Conservation (phyloP, 2,888 invertebrate genomes). For the Noctua janthina region DNA sequence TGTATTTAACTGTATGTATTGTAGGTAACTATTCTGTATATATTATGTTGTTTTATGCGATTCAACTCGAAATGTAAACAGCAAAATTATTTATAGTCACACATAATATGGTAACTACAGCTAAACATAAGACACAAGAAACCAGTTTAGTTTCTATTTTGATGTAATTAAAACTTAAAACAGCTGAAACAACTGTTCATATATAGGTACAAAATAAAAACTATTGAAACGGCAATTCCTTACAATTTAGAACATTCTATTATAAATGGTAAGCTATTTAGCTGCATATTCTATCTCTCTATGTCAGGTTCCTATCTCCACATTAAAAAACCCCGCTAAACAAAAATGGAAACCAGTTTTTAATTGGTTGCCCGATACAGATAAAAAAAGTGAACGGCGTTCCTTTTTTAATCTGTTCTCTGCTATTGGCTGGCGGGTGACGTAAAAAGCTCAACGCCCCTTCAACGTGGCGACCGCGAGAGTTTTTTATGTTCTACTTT, state of each 20-base stretch:
- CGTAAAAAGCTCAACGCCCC: constrained; percentile 86
- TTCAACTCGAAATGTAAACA: neutral
- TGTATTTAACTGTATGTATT: neutral
- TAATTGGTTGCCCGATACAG: constrained; percentile 71
- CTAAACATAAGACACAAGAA: neutral
- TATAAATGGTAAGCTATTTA: no score
- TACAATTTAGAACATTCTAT: no score
- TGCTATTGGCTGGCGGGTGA: constrained; percentile 79
- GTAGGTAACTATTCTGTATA: no score
- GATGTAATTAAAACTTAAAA: neutral
- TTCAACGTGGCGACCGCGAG: constrained; percentile 72
- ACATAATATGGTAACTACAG: neutral
- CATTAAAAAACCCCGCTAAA: constrained; percentile 15
- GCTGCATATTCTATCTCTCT: neutral
- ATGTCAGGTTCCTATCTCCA: constrained; percentile 10
- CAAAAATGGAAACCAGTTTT: constrained; percentile 65
- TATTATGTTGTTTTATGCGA: neutral
- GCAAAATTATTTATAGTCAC: neutral
- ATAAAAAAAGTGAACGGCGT: constrained; percentile 73
- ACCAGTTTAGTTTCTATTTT: neutral
- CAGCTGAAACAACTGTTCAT: neutral
- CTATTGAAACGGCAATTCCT: neutral
- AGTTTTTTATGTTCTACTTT: constrained; percentile 74
- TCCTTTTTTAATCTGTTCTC: constrained; percentile 81
- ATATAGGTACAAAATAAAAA: neutral